Base-by-base conservation (phyloP, 2,888 invertebrate species). In the Tethea ocularis region DNA sequence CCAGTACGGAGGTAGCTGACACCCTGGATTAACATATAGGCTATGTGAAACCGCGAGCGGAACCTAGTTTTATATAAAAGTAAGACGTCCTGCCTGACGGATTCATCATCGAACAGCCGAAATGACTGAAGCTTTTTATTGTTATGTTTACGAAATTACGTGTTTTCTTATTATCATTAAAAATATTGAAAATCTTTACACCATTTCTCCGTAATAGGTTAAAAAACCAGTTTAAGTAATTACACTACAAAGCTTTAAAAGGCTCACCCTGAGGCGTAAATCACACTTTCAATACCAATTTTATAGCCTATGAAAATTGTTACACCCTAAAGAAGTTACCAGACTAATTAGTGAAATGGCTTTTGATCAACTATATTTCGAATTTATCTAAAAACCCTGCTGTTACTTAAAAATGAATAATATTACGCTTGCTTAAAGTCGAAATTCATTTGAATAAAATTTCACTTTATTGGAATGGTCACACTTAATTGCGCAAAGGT, bases 271-370 rank as follows among this genome's bases (percentile, higher is more conserved):
- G 55, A 63, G 55, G 64, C 64, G 70, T 82, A 78, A 84, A 82
- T 86, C 81, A 75, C 62, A 73, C 74, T 74, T 79, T 76, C 78
- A 77, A 83, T 75, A 73, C 76, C 77, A 61, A 74, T 83, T 87
- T 86, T 80, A 87, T 82, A 76, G 74, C 70, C 76, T 78, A 79
- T 77, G 78, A 83, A 80, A 81, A 84, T 82, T 83, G 80, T 82
- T 81, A 83, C 80, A 76, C 82, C 80, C 76, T 80, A 75, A 81
- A 84, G 75, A 79, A 80, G 68, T 79, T 78, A 68, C 69, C 69
- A 67, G 69, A 69, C 77, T 83, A 85, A 87, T 87, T 83, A 85
- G 71, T 79, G 69, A 74, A 82, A 86, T 84, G 74, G 80, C 74
- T 75, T 82, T 74, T 74, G 77, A 79, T 79, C 82, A 74, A 62